Conservation (phyloP, 2,888 invertebrate species). For the Drosophila niveifrons region DNA sequence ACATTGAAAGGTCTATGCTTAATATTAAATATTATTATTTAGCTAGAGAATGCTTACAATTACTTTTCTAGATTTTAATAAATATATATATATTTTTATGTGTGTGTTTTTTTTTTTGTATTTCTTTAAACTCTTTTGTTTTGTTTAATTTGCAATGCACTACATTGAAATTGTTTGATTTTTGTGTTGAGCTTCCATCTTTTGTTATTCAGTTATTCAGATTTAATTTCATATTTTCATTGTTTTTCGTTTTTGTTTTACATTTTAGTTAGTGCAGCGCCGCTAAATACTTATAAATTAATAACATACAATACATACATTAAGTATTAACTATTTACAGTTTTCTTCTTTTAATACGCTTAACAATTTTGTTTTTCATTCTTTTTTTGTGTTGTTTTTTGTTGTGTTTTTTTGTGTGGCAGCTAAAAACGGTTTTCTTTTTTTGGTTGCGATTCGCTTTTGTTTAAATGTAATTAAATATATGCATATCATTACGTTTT, state of each 20-base stretch:
- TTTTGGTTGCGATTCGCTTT: conserved; percentile 13
- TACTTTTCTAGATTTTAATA: conserved; percentile 25
- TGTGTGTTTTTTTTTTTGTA: conserved; percentile 14
- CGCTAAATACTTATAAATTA: conserved; percentile 59
- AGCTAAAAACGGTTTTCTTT: conserved; percentile 45
- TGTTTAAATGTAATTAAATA: conserved; percentile 42
- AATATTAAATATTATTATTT: conserved; percentile 28
- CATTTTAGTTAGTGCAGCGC: conserved; percentile 45
- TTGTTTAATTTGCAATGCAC: conserved; percentile 23
- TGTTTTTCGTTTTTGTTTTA: conserved; percentile 13
- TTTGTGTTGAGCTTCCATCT: conserved; percentile 31
- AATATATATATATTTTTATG: conserved; percentile 9
- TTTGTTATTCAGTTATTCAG: conserved; percentile 29
- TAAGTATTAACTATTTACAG: conserved; percentile 73
- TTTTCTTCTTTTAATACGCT: conserved; percentile 40
- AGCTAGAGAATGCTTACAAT: conserved; percentile 52
- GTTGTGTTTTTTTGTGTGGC: conserved; percentile 26
- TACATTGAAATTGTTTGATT: conserved; percentile 32
- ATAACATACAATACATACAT: conserved; percentile 78
- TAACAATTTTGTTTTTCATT: conserved; percentile 47
- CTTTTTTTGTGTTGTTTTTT: conserved; percentile 15
- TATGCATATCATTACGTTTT: conserved; percentile 51
- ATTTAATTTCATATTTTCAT: conserved; percentile 14
- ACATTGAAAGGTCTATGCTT: conserved; percentile 30
- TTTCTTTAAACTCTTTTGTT: conserved; percentile 36